phyloP scores from a whole-genome alignment of 1,140 invertebrate genomes.

The Alviniconcha marisindica region DNA sequence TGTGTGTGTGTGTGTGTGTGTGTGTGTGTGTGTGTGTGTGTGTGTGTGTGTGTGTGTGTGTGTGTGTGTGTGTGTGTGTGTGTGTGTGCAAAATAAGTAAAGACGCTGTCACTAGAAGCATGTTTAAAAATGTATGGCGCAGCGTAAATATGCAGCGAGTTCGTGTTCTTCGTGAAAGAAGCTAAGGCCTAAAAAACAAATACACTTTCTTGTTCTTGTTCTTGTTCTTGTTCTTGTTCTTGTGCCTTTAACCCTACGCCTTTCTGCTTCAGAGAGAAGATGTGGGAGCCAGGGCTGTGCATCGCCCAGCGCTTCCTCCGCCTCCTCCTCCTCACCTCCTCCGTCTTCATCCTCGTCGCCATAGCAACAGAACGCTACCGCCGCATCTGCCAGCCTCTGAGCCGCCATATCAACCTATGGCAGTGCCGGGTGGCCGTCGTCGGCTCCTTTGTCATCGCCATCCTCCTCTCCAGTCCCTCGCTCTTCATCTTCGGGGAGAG shows the following conservation, averaged over 20 bases:
- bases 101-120: no score
- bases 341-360: constrained; percentile 51
- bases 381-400: constrained; percentile 49
- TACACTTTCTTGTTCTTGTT: no score
- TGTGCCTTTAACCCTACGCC: no score
- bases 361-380: constrained; percentile 56
- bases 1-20: constrained; percentile 12
- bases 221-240: no score
- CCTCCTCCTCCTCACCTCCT: constrained; percentile 43
- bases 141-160: no score
- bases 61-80: not conserved
- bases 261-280: constrained; percentile 20
- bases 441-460: constrained; percentile 40
- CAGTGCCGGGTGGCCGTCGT: constrained; percentile 43
- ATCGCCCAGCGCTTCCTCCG: constrained; percentile 51
- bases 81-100: not conserved
- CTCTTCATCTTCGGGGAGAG: constrained; percentile 41
- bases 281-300: constrained; percentile 43
- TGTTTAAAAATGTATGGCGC: no score
- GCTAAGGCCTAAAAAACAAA: no score
- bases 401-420: constrained; percentile 43
- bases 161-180: no score
- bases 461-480: constrained; percentile 50
- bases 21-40: not conserved
- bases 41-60: constrained; percentile 19